Base-by-base conservation (phyloP, 1,140 invertebrate species). In the Notospermus geniculatus region DNA sequence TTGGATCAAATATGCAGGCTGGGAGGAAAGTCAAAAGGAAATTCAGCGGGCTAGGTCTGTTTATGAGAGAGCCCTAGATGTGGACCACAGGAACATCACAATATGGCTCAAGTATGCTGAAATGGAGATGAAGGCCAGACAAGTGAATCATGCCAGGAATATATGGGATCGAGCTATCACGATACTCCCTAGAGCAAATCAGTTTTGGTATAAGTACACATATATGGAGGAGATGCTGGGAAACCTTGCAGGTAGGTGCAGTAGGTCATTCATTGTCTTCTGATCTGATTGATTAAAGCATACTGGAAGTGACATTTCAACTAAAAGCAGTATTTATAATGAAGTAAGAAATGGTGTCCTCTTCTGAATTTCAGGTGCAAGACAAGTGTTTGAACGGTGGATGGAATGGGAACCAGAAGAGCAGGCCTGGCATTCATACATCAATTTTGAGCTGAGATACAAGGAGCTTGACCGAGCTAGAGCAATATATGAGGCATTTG, bases 371-470 rank as follows among this genome's bases (percentile, higher is more conserved):
- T 11, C 68, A 72, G 80, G 77, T 46, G 71, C 71, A 62, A 81
- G 89, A 28, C 86, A 93, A 83, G 93, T 98, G 1, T 99, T 99
- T 83, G 97, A 99, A 81, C 84, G 97, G 39, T 99, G 97, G 97
- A 99, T 99, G 94, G 95, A 98, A 83, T 99, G 97, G 97, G 91
- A 99, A 83, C 97, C 97, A 23, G 92, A 97, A 82, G 96, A 99
- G 83, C 97, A 99, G 83, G 95, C 96, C 2, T 99, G 97, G 97
- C 90, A 96, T 72, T 98, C 97, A 0, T 99, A 97, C 72, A 97
- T 99, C 46, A 99, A 99, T 74, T 99, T 99, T 85, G 97, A 99
- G 82, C 79, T 99, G 25, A 84, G 96, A 11, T 99, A 97, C 77
- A 95, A 98, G 79, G 97, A 99, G 84, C 87, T 98, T 19, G 92